phyloP scores from a whole-genome alignment of 2,797 vertebrate genomes.

The Lepus oiostolus region DNA sequence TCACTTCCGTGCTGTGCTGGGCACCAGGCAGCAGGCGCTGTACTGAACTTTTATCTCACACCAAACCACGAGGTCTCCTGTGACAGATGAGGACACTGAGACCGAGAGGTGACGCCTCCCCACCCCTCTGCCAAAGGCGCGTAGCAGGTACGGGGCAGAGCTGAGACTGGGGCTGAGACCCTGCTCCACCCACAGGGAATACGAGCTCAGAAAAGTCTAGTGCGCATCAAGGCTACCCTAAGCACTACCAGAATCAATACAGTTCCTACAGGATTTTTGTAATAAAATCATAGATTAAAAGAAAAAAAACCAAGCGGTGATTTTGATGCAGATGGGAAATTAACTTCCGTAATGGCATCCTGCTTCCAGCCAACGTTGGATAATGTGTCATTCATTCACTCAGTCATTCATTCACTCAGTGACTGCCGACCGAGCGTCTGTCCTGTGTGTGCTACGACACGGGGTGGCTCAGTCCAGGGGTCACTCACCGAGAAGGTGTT shows the following conservation, averaged over 20 bases:
- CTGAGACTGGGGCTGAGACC: neutral
- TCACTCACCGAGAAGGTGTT: neutral
- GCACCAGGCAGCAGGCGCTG: neutral
- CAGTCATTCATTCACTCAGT: neutral
- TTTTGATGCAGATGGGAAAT: conserved; percentile 14
- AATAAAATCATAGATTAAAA: neutral
- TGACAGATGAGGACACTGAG: neutral
- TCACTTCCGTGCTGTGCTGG: neutral
- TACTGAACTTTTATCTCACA: neutral
- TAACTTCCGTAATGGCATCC: neutral
- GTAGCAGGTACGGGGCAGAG: neutral
- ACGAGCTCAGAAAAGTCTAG: neutral
- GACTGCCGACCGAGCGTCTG: neutral
- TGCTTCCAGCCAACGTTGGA: neutral
- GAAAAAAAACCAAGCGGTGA: neutral
- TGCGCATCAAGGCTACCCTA: neutral
- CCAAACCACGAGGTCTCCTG: neutral
- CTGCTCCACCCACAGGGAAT: neutral
- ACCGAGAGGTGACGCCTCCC: neutral
- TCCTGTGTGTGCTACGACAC: neutral
- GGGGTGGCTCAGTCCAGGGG: accelerated
- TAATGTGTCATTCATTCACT: neutral
- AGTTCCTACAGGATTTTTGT: neutral
- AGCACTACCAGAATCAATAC: neutral
- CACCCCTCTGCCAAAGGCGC: neutral